These are phyloP conservation scores for Streblospio benedicti DNA, from an alignment of 1,140 invertebrate genomes.

Conservation along the genomic window DNA sequence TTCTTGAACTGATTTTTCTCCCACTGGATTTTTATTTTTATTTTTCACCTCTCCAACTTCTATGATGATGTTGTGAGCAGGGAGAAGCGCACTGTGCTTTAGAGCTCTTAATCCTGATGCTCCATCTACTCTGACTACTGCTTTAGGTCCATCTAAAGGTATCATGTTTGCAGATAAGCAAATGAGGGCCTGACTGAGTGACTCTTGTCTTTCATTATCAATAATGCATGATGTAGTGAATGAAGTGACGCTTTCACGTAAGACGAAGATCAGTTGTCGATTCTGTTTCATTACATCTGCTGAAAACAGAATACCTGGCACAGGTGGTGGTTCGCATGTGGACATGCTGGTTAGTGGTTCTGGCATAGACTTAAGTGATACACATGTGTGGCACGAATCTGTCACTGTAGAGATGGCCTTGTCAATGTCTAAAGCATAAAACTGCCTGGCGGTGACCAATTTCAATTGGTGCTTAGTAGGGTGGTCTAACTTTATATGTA, in stretches of 20 bases:
- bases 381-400: not conserved
- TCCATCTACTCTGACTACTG: slow-evolving; percentile 18
- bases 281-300: slow-evolving; percentile 10
- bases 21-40: slow-evolving; percentile 23
- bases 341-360: slow-evolving; percentile 1
- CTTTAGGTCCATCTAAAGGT: slow-evolving; percentile 18
- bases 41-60: too few relatives aligned
- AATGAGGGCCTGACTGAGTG: not conserved
- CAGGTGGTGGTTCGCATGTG: slow-evolving; percentile 10
- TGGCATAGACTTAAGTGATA: not conserved
- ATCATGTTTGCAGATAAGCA: not conserved
- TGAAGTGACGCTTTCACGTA: not conserved
- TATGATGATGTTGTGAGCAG: slow-evolving; percentile 15
- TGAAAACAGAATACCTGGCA: slow-evolving; percentile 17
- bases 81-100: slow-evolving; percentile 10
- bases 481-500: not conserved
- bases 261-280: not conserved
- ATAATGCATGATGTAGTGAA: not conserved
- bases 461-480: not conserved
- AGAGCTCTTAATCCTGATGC: slow-evolving; percentile 20
- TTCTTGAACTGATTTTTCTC: slow-evolving; percentile 15
- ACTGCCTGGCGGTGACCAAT: not conserved
- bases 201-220: not conserved
- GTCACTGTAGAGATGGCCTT: not conserved
- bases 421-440: not conserved